Conservation (phyloP, 2,888 invertebrate species). For the Hymenopus coronatus region DNA sequence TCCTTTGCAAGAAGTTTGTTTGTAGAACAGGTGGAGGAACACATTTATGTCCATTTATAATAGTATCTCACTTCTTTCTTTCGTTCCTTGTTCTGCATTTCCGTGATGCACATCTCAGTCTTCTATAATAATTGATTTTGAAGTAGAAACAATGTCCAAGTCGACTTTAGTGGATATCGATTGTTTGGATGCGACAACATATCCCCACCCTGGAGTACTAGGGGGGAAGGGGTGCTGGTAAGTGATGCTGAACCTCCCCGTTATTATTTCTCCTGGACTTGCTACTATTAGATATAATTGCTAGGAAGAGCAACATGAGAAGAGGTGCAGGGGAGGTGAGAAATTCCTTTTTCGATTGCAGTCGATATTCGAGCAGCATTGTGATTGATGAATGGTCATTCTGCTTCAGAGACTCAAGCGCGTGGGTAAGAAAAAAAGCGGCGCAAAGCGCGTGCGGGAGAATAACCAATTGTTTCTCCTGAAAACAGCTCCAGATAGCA, state of each 20-base stretch:
- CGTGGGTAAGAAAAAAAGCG: not conserved
- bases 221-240: not conserved
- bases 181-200: not conserved
- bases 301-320: slow-evolving; percentile 32
- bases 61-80: too few relatives aligned
- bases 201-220: too few relatives aligned
- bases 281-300: slow-evolving; percentile 12
- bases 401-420: not conserved
- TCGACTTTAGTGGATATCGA: not conserved
- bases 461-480: not conserved
- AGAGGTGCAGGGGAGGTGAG: slow-evolving; percentile 29
- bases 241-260: not conserved
- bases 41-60: too few relatives aligned
- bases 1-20: too few relatives aligned
- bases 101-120: too few relatives aligned
- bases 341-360: slow-evolving; percentile 33
- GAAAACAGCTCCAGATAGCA: not conserved
- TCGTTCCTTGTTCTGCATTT: too few relatives aligned
- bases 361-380: slow-evolving; percentile 32
- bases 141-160: not conserved
- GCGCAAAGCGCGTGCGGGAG: not conserved
- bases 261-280: not conserved
- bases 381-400: slow-evolving; percentile 32
- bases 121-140: too few relatives aligned
- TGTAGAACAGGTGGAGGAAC: too few relatives aligned